Evolutionary conservation across 2,888 invertebrate species (phyloP).

Genomic region (Protodeltote pygarga): DNA sequence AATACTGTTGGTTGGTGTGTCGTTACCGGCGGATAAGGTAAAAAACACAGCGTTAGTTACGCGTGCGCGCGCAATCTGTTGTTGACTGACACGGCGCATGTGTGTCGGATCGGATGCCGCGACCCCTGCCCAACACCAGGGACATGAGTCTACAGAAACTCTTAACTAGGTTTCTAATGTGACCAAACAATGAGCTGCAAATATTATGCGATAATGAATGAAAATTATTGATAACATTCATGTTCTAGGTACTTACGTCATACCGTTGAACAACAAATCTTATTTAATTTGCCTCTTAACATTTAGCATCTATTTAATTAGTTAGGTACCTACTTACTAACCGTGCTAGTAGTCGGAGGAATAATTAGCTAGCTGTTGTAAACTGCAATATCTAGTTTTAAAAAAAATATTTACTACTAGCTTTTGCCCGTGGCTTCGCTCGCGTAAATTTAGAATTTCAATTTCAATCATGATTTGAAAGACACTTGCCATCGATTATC

Average conservation of each 20-base stretch:
- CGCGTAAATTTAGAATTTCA: no score
- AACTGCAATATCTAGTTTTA: no score
- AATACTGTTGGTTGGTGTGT: slow-evolving; percentile 74
- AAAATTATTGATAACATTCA: slow-evolving; percentile 8
- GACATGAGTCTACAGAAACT: slow-evolving; percentile 19
- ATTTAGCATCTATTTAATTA: no score
- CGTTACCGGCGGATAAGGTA: slow-evolving; percentile 72
- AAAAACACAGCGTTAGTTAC: slow-evolving; percentile 70
- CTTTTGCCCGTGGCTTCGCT: no score
- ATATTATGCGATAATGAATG: slow-evolving; percentile 9
- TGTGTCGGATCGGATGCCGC: slow-evolving; percentile 60
- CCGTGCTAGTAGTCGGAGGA: no score
- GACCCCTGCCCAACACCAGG: slow-evolving; percentile 49
- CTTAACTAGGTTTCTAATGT: slow-evolving; percentile 4
- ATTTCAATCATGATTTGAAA: no score
- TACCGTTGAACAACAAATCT: background rate
- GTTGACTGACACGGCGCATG: slow-evolving; percentile 79
- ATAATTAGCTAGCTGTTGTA: no score
- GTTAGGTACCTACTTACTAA: no score
- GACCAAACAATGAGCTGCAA: slow-evolving; percentile 10
- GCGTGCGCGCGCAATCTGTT: slow-evolving; percentile 82
- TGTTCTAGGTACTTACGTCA: background rate
- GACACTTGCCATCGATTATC: no score
- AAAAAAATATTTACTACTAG: no score
- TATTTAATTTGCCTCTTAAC: no score